A percentile compares a stretch with the other conserved stretches of the same genome.
phyloP scores from a whole-genome alignment of 2,797 vertebrate species.

The Anguilla megastoma region DNA sequence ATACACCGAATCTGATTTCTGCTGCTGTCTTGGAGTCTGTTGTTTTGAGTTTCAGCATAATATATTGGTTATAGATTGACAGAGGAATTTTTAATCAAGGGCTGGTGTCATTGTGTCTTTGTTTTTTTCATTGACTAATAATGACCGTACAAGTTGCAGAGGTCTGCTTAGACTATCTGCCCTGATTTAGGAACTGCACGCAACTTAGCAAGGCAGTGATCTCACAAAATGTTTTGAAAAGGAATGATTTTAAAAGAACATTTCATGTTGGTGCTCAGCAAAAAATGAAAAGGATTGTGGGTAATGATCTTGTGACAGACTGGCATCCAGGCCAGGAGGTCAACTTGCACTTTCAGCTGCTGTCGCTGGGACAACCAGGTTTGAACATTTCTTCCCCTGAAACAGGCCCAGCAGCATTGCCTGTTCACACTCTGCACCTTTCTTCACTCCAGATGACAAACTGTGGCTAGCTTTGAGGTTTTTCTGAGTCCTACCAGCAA shows the following conservation, averaged over 20 bases:
- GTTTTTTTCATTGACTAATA: constrained; percentile 2
- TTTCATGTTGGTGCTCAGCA: not conserved
- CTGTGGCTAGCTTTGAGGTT: constrained; percentile 14
- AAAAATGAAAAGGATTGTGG: not conserved
- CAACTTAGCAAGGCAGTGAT: not conserved
- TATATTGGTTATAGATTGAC: not conserved
- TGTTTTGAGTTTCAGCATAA: constrained; percentile 6
- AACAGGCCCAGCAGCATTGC: not conserved
- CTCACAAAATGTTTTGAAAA: not conserved
- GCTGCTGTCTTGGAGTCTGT: constrained; percentile 28
- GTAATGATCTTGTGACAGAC: not conserved
- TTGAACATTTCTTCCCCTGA: not conserved
- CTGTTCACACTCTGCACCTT: not conserved
- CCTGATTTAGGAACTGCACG: not conserved
- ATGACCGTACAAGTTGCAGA: not conserved
- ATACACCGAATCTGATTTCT: constrained; percentile 59
- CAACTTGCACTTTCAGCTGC: not conserved
- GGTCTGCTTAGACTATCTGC: not conserved
- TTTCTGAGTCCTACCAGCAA: constrained; percentile 28
- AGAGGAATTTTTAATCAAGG: not conserved
- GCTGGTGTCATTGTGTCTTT: not conserved
- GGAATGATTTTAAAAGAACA: not conserved
- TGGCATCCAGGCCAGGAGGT: not conserved
- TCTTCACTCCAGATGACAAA: constrained; percentile 15
- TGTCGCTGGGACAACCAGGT: not conserved